Percentiles rank a stretch among this genome's conserved stretches.
Conservation (phyloP, 2,888 invertebrate genomes). For the Lomographa bimaculata region DNA sequence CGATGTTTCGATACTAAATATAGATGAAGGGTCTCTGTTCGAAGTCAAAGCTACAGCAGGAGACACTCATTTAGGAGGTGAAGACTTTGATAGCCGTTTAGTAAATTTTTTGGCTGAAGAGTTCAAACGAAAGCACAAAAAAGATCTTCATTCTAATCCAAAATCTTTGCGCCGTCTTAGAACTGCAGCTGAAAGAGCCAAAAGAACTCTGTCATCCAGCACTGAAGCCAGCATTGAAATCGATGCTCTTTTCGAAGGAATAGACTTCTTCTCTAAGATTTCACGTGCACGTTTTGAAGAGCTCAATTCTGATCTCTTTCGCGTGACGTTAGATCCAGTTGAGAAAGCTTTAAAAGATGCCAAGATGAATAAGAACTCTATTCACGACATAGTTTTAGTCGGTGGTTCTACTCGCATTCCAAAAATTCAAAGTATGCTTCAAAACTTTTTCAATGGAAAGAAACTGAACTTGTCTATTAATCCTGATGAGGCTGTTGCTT, state of each 20-base stretch:
- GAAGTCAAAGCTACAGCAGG: slow-evolving; percentile 93
- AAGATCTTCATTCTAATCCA: slow-evolving; percentile 86
- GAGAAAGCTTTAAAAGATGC: slow-evolving; percentile 91
- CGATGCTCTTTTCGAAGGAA: slow-evolving; percentile 88
- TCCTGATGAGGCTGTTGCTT: slow-evolving; percentile 92
- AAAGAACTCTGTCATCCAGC: slow-evolving; percentile 89
- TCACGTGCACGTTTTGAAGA: slow-evolving; percentile 91
- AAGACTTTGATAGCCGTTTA: slow-evolving; percentile 86
- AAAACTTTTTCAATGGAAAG: slow-evolving; percentile 90
- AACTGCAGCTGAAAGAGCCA: slow-evolving; percentile 90
- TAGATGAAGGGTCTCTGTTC: slow-evolving; percentile 90
- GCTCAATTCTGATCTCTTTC: slow-evolving; percentile 88
- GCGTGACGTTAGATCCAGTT: slow-evolving; percentile 88
- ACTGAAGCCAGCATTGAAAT: slow-evolving; percentile 90
- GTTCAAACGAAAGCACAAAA: slow-evolving; percentile 88
- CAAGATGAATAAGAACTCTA: slow-evolving; percentile 88
- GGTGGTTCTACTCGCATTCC: slow-evolving; percentile 93
- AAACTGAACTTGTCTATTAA: slow-evolving; percentile 89
- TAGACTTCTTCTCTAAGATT: slow-evolving; percentile 87
- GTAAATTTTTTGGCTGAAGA: slow-evolving; percentile 87
- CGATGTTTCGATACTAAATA: slow-evolving; percentile 92
- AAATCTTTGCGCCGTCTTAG: slow-evolving; percentile 87
- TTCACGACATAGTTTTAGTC: slow-evolving; percentile 91
- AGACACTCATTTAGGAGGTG: slow-evolving; percentile 93
- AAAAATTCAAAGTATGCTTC: slow-evolving; percentile 88